Evolutionary conservation across 2,113 vertebrate genomes (phyloP), one percentile per base, ranked within the genome.

Genomic region (Aphelocoma coerulescens): DNA sequence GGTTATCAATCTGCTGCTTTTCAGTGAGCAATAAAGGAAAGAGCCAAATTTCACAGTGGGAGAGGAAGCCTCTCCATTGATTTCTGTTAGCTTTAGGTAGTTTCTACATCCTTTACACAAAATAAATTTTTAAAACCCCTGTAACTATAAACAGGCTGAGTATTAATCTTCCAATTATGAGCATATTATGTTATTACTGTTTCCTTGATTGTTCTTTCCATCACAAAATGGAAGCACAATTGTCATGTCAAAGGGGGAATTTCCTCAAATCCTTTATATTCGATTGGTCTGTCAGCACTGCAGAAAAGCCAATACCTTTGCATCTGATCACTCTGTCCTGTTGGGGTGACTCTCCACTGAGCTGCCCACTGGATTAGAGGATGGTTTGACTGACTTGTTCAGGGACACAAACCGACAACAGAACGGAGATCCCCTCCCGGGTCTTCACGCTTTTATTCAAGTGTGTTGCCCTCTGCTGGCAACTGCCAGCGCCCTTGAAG

Each of bases 241-340:
- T 68, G 20, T 22, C 54, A 48, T 2, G 2, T 49, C 14, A 62
- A 69, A 55, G 17, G 3, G 5, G 6, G 21, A 4, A 35, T 69
- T 76, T 76, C n/a, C 17, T 89, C 63, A 62, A 76, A 48, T 76
- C 21, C 41, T 55, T 54, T 35, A 1, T 21, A 22, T 69, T 76
- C 0, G 0, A 41, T 48, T 41, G 39, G 35, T 43, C 55, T 69
- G 17, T 32, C 30, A 41, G 48, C 1, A 3, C 16, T 75, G 16
- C 69, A 68, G n/a, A 9, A 54, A 76, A 68, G 11, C 21, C 6
- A 61, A 6, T 7, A 48, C 20, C 16, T 52, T 39, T 39, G 20
- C 44, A 20, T 39, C 28, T 23, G 28, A 39, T 59, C 28, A 7
- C 11, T 82, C 20, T 55, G 48, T 16, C 39, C 62, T 75, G 7